A percentile compares a stretch with the other conserved stretches of the same genome.
These are phyloP conservation scores for Bursaphelenchus okinawaensis DNA, from an alignment of 2,888 invertebrate species.

Conservation along the genomic window DNA sequence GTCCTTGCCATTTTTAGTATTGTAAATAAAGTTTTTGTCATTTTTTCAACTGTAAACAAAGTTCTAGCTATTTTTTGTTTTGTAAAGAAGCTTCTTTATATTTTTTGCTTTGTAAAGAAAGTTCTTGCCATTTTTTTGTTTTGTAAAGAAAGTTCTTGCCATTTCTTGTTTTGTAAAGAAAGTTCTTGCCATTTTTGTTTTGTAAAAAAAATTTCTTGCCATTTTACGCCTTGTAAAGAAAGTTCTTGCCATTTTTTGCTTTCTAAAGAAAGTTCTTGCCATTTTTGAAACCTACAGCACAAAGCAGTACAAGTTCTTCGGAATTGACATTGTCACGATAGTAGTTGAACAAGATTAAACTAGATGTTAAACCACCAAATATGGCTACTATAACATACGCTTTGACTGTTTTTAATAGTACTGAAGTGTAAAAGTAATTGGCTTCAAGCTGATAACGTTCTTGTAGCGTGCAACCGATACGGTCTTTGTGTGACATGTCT, in stretches of 20 bases:
- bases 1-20: background rate
- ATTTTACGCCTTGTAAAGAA: background rate
- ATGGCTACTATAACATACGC: background rate
- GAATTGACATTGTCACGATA: background rate
- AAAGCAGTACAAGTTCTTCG: background rate
- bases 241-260: too few species aligned
- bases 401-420: background rate
- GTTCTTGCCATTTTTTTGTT: background rate
- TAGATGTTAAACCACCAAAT: background rate
- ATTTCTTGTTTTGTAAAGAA: too few species aligned
- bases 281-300: background rate
- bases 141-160: background rate
- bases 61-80: too few species aligned
- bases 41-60: background rate
- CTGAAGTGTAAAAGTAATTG: background rate
- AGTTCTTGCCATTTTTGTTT: background rate
- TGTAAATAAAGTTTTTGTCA: background rate
- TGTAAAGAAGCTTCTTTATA: background rate
- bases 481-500: background rate
- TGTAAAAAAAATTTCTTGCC: background rate
- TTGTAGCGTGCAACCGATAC: background rate
- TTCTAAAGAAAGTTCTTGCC: background rate
- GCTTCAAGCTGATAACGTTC: background rate
- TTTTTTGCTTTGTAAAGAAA: background rate
- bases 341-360: background rate